phyloP scores from a whole-genome alignment of 1,140 invertebrate genomes.

The Brachionus calyciflorus region DNA sequence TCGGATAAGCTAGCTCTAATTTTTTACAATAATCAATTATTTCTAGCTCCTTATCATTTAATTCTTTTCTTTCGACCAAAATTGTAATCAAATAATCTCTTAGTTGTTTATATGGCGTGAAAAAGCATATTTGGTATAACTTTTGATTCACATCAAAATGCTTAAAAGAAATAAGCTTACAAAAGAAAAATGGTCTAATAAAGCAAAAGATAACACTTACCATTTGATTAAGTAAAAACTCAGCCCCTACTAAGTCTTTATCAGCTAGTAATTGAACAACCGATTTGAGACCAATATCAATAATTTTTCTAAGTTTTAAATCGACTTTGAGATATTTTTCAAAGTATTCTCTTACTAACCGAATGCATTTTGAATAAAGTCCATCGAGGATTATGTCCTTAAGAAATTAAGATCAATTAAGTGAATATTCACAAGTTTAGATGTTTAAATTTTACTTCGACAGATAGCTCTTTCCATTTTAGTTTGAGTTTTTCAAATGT shows the following conservation, averaged over 20 bases:
- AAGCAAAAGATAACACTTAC: background rate
- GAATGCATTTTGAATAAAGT: slow-evolving; percentile 38
- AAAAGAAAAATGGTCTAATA: background rate
- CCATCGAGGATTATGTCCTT: slow-evolving; percentile 42
- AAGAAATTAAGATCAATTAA: background rate
- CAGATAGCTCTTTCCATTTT: slow-evolving; percentile 44
- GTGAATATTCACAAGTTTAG: too few relatives aligned
- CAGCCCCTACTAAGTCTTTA: slow-evolving; percentile 27
- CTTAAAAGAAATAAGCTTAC: background rate
- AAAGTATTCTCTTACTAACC: slow-evolving; percentile 32
- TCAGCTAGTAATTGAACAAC: slow-evolving; percentile 34
- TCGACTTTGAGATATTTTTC: slow-evolving; percentile 38
- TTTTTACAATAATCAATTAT: background rate
- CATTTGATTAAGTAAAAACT: slow-evolving; percentile 40
- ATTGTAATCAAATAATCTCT: slow-evolving; percentile 17
- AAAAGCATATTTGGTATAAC: slow-evolving; percentile 35
- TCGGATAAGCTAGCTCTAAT: slow-evolving; percentile 13
- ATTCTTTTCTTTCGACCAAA: slow-evolving; percentile 17
- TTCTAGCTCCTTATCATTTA: slow-evolving; percentile 34
- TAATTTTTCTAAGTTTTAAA: slow-evolving; percentile 15
- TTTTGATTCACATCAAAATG: slow-evolving; percentile 43
- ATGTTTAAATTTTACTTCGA: background rate
- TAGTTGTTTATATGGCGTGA: slow-evolving; percentile 28
- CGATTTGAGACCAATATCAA: slow-evolving; percentile 25
- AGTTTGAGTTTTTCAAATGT: slow-evolving; percentile 36